Base-by-base conservation (phyloP, 2,797 vertebrate genomes). In the Muscicapa striata region DNA sequence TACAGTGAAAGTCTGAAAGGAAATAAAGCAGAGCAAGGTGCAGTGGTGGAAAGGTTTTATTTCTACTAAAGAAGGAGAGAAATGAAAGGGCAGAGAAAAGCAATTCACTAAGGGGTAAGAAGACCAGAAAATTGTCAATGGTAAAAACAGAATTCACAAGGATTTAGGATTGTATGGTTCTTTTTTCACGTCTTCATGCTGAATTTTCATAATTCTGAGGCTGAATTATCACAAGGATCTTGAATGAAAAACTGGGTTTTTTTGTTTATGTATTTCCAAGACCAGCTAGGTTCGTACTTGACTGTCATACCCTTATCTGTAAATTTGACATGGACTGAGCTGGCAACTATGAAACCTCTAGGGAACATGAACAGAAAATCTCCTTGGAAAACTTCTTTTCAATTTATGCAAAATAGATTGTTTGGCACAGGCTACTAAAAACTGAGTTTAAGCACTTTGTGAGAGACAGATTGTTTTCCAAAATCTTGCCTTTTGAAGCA, bases 401-500 rank as follows among this genome's bases (percentile, higher is more conserved):
- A 81, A 24, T 96, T 96, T 85, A 81, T 89, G 63, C 84, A 45
- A 51, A 90, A 88, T 91, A 89, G 83, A 96, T 90, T 92, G 41
- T 76, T 87, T 96, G 87, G 89, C 92, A 94, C 6, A 52, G 48
- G 61, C 61, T 85, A 77, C 84, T 84, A 77, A 91, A 95, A 92
- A 76, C 48, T 72, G 87, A 86, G 27, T 89, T 94, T 92, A 95
- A 93, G 78, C 49, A 87, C 91, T 86, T 78, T 75, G 74, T 19
- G 46, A 94, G 79, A 89, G 64, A 94, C 73, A 91, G 92, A 88
- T 89, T 91, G 75, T 84, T 86, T 95, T 96, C 86, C 95, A 96
- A 94, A 93, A 93, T 86, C 74, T 70, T 83, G 78, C 46, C 83
- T 92, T 95, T 86, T 96, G 96, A 97, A 95, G 91, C 40, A 58